phyloP scores from a whole-genome alignment of 2,888 invertebrate species.

The Xestia xanthographa region DNA sequence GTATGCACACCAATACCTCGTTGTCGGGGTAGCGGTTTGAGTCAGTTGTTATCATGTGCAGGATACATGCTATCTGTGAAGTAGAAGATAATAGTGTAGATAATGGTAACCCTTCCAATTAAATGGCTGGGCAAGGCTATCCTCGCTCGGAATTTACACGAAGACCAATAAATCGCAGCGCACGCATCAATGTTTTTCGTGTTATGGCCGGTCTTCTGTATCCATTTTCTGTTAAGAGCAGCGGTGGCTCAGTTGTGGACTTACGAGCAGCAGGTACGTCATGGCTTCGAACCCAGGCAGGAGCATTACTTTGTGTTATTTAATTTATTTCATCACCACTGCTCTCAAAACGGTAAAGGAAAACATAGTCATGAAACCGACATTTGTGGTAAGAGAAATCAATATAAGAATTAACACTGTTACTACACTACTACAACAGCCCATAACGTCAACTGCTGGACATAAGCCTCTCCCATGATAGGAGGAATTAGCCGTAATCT shows the following conservation, averaged over 20 bases:
- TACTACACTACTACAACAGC: no score
- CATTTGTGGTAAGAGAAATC: background rate
- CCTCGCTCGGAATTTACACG: background rate
- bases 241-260: no score
- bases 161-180: background rate
- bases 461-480: no score
- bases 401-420: background rate
- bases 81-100: background rate
- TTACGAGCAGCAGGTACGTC: no score
- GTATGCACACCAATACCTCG: conserved; percentile 57
- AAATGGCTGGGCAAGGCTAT: background rate
- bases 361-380: no score
- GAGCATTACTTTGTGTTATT: no score
- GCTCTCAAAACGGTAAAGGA: no score
- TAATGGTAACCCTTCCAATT: background rate
- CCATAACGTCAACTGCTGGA: no score
- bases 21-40: conserved; percentile 19
- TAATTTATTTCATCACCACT: no score
- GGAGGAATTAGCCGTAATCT: no score
- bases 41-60: conserved; percentile 68
- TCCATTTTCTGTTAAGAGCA: background rate
- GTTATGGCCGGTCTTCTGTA: background rate
- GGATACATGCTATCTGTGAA: conserved; percentile 72
- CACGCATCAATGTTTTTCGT: background rate
- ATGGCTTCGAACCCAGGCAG: no score